Evolutionary conservation across 1,140 invertebrate species (phyloP), one percentile per base, ranked within the genome.

Genomic region (Sitophilus oryzae): DNA sequence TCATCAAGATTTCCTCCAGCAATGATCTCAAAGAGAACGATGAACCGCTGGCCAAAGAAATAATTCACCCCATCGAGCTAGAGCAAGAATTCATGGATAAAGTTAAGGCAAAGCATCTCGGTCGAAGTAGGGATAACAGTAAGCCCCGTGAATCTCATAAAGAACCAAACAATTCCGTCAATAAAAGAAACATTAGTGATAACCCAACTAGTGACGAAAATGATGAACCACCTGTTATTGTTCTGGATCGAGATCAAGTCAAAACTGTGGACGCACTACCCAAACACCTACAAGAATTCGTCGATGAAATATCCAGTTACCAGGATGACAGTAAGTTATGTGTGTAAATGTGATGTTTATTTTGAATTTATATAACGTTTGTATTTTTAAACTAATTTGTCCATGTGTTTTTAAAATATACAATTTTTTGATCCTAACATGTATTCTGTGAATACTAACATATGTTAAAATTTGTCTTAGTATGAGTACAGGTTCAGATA

Each of bases 21-120:
- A 63, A 54, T 18, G 56, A 59, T 20, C 30, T 22, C 19, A 16
- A 54, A 23, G 9, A 44, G 15, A 20, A 56, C 9, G 44, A 44
- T 1, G 18, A 34, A n/a, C n/a, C 41, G 11, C 49, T 45, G 11
- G 16, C 25, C 1, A 63, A 56, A 36, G 56, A 61, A 44, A 70
- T 76, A 2, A 69, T 69, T 47, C 74, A 77, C 59, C 74, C 77
- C 52, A 77, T 74, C 35, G 77, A 77, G 62, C 80, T 88, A 2
- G 82, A 85, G 66, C 77, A 78, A 48, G 85, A 89, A 62, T 89
- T 89, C 61, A 82, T 89, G 63, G 78, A 78, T 22, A 82, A 78
- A 60, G 85, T 86, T 5, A 81, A 78, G 58, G 75, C 74, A 51
- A 74, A 65, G 67, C 66, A 30, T 6, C 37, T 67, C n/a, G 73